Percentiles rank a stretch among this genome's conserved stretches.
Evolutionary conservation across 2,797 vertebrate species (phyloP).

Genomic region (Gallinago stenura): DNA sequence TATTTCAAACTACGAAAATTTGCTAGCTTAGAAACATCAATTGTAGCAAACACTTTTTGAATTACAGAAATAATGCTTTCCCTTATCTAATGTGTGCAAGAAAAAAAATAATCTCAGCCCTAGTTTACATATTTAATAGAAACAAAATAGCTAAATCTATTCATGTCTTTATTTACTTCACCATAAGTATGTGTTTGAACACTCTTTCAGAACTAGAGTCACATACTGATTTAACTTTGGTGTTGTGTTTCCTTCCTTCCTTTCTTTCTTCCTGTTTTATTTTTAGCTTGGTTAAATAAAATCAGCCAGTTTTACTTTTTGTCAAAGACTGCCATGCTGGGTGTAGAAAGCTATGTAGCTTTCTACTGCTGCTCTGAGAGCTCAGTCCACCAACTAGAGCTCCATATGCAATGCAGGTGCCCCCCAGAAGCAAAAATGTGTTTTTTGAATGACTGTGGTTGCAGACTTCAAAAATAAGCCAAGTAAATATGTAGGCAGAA

Average conservation of each 20-base stretch:
- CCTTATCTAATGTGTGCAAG: neutral
- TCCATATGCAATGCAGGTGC: neutral
- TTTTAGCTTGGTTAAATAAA: neutral
- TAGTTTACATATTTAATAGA: neutral
- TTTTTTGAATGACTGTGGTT: neutral
- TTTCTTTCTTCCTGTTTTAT: neutral
- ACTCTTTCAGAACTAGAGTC: neutral
- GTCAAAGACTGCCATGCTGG: neutral
- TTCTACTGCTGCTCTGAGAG: neutral
- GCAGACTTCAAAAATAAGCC: neutral
- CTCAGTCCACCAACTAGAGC: neutral
- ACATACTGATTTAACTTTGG: neutral
- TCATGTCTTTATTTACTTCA: neutral
- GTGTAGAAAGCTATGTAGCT: neutral
- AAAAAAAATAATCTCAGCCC: neutral
- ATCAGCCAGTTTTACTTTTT: neutral
- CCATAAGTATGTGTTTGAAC: neutral
- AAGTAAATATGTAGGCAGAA: neutral
- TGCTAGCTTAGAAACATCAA: neutral
- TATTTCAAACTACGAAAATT: neutral
- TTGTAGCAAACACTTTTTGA: neutral
- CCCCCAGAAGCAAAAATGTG: rapidly evolving
- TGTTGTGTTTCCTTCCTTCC: rapidly evolving
- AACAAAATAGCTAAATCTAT: neutral
- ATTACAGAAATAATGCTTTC: neutral